Conservation (phyloP, 2,888 invertebrate genomes). For the Eulithis prunata region DNA sequence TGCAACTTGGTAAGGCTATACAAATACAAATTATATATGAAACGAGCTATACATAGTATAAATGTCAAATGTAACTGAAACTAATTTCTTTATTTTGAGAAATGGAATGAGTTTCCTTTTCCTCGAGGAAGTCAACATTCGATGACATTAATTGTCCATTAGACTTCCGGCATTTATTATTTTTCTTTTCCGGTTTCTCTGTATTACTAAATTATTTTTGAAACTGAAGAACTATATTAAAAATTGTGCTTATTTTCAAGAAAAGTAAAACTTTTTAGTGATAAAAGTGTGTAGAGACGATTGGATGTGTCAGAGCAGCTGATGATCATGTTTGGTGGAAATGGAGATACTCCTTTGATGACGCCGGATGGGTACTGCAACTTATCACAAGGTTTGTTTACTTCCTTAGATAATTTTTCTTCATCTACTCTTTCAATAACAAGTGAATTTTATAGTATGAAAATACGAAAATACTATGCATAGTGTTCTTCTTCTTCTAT, state of each 20-base stretch:
- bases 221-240: neutral
- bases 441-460: too few relatives aligned
- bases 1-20: too few relatives aligned
- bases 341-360: conserved; percentile 75
- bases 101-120: conserved; percentile 2
- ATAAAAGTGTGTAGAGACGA: conserved; percentile 7
- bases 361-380: conserved; percentile 79
- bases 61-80: neutral
- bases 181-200: neutral
- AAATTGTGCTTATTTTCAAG: too few relatives aligned
- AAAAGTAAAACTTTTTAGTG: neutral
- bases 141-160: neutral
- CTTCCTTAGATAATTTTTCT: neutral
- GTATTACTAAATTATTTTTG: neutral
- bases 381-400: conserved; percentile 71
- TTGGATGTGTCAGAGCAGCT: conserved; percentile 20
- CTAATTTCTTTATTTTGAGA: conserved; percentile 8
- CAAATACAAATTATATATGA: too few relatives aligned
- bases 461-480: too few relatives aligned
- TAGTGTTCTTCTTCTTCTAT: too few relatives aligned
- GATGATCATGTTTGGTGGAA: conserved; percentile 62
- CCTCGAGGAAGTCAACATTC: neutral
- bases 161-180: neutral
- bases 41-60: too few relatives aligned
- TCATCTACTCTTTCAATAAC: neutral